phyloP scores from a whole-genome alignment of 2,113 vertebrate species.

The Bos indicus region DNA sequence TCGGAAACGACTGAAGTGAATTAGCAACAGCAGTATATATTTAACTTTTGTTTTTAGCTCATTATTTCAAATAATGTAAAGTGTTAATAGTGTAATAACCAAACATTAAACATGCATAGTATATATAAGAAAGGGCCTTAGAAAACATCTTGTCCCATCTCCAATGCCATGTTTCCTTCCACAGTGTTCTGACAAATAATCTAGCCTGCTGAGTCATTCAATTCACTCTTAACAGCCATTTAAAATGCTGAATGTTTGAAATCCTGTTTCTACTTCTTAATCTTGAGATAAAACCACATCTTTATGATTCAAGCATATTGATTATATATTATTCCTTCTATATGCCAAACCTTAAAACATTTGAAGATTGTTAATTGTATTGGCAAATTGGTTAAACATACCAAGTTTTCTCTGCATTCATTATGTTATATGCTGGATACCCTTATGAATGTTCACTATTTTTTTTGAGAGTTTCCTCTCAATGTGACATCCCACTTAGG shows the following conservation, averaged over 20 bases:
- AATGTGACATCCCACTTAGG: neutral
- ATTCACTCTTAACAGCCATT: neutral
- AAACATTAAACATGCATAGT: neutral
- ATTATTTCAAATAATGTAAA: conserved; percentile 25
- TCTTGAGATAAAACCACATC: neutral
- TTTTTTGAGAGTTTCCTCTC: conserved; percentile 13
- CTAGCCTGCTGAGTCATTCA: neutral
- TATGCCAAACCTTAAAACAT: neutral
- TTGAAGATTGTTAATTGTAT: neutral
- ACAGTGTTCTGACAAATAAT: neutral
- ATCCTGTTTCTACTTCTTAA: neutral
- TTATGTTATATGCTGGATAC: neutral
- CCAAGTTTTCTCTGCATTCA: neutral
- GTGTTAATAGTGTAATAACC: neutral
- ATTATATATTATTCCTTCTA: neutral
- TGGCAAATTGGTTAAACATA: neutral
- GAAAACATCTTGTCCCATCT: neutral
- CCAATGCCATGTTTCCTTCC: neutral
- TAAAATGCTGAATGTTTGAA: neutral
- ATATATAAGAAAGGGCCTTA: neutral
- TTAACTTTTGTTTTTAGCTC: neutral
- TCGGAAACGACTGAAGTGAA: too few relatives aligned
- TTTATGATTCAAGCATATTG: neutral
- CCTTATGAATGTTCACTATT: neutral
- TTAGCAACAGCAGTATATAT: neutral